Evolutionary conservation across 2,113 vertebrate genomes (phyloP).

Genomic region (Daubentonia madagascariensis): DNA sequence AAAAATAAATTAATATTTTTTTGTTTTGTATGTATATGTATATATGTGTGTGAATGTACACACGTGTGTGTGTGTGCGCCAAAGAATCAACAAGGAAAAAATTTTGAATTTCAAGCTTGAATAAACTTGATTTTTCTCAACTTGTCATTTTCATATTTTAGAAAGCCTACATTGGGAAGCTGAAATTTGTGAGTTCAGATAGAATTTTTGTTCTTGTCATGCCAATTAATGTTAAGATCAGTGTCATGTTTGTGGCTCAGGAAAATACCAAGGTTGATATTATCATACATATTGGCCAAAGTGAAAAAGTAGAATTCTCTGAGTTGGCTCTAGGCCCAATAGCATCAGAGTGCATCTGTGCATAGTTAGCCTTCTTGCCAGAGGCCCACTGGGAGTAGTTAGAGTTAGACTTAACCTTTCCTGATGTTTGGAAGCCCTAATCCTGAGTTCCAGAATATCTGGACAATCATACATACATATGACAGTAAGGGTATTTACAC

Average conservation of each 20-base stretch:
- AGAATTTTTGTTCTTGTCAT: neutral
- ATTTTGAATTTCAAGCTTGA: conserved; percentile 14
- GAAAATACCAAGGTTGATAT: neutral
- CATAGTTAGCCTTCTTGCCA: neutral
- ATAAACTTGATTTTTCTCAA: neutral
- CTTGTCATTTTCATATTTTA: neutral
- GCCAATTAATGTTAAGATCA: conserved; percentile 46
- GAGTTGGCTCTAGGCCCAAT: conserved; percentile 20
- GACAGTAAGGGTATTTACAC: neutral
- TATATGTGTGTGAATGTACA: neutral
- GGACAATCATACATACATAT: neutral
- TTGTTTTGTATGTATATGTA: neutral
- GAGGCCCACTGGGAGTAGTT: neutral
- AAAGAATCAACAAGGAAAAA: neutral
- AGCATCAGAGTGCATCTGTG: neutral
- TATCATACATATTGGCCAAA: conserved; percentile 4
- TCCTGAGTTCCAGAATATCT: neutral
- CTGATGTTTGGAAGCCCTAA: neutral
- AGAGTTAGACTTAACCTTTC: conserved; percentile 14
- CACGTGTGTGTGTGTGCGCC: neutral
- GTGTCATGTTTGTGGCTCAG: conserved; percentile 20
- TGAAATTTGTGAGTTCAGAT: conserved; percentile 4
- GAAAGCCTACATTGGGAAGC: neutral
- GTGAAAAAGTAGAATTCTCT: neutral
- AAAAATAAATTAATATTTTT: neutral